Conservation (phyloP, 2,113 vertebrate species). For the Nycticorax nycticorax region DNA sequence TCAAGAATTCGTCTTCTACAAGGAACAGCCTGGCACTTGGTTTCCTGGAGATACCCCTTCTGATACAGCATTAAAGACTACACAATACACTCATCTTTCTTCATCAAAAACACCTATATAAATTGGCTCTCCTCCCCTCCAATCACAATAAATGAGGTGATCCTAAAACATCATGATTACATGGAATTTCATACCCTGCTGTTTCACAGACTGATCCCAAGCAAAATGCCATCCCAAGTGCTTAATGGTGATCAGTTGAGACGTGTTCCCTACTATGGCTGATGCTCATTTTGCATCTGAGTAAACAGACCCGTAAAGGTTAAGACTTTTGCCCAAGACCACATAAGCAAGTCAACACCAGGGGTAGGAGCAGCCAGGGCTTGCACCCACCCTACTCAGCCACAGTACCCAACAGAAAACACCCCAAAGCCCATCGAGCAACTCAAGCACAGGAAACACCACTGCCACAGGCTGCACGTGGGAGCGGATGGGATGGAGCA, state of each 20-base stretch:
- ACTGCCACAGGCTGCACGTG: neutral
- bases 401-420: neutral
- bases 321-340: neutral
- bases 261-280: neutral
- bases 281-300: neutral
- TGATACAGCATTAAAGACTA: neutral
- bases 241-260: neutral
- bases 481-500: fast-evolving
- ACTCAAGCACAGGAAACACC: neutral
- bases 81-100: neutral
- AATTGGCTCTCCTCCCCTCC: neutral
- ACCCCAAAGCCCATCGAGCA: neutral
- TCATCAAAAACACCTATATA: too few species aligned
- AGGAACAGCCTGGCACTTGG: neutral
- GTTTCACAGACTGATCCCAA: neutral
- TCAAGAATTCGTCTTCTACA: neutral
- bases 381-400: neutral
- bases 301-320: neutral
- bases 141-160: neutral
- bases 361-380: neutral
- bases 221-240: neutral
- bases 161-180: neutral
- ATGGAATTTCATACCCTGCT: neutral
- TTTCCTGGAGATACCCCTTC: neutral
- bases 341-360: fast-evolving